Percentiles rank a stretch among this genome's conserved stretches.
phyloP scores from a whole-genome alignment of 2,888 invertebrate genomes.

The Leucophenga maculata region DNA sequence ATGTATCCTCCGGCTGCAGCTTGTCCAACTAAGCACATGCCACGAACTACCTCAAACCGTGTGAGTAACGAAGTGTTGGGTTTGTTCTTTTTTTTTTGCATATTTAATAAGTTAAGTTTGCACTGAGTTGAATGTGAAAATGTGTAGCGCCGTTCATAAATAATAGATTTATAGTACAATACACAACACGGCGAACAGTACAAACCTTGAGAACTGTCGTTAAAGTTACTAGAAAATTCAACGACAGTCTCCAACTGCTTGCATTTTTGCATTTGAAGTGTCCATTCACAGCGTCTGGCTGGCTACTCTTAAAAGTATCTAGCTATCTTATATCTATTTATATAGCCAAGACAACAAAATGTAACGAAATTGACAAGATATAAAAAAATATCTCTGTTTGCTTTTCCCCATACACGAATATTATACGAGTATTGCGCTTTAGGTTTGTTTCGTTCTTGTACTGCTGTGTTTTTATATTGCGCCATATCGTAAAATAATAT shows the following conservation, averaged over 20 bases:
- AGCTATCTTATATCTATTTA: too few relatives aligned
- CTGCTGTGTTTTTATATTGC: conserved; percentile 12
- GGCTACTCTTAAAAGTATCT: too few relatives aligned
- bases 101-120: conserved; percentile 18
- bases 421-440: background rate
- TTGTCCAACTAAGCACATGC: too few relatives aligned
- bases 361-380: conserved; percentile 16
- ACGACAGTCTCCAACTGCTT: background rate
- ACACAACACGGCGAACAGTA: background rate
- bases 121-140: background rate
- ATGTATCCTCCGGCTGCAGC: too few relatives aligned
- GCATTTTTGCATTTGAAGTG: background rate
- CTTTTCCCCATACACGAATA: too few relatives aligned
- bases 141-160: background rate
- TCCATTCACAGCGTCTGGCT: too few relatives aligned
- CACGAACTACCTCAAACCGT: too few relatives aligned
- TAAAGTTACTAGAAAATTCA: background rate
- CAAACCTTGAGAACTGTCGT: background rate
- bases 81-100: conserved; percentile 5
- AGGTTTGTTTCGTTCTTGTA: background rate
- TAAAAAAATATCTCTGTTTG: conserved; percentile 14
- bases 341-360: too few relatives aligned
- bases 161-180: conserved; percentile 3
- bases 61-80: too few relatives aligned
- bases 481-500: conserved; percentile 49